These are phyloP conservation scores for Neopelma chrysocephalum DNA, from an alignment of 2,797 vertebrate genomes.

Conservation along the genomic window DNA sequence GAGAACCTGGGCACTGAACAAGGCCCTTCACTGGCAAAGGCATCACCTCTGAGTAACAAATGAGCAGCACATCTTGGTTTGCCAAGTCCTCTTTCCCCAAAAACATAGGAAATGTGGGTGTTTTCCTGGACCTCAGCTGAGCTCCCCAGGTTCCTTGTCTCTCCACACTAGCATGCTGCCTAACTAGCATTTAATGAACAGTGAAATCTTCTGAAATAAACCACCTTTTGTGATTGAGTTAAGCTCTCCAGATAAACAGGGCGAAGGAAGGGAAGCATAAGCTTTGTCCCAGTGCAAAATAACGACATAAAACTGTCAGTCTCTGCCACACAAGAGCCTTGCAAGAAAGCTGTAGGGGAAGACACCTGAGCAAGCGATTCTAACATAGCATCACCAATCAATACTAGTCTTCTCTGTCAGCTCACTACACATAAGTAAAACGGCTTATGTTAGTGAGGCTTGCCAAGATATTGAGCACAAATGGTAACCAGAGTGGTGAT, in stretches of 20 bases:
- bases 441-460: background rate
- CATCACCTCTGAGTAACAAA: background rate
- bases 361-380: background rate
- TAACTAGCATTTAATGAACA: background rate
- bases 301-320: background rate
- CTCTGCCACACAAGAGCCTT: background rate
- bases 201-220: background rate
- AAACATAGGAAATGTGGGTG: background rate
- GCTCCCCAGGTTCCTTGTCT: background rate
- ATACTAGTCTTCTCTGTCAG: background rate
- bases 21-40: background rate
- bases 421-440: fast-evolving
- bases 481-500: background rate
- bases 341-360: background rate
- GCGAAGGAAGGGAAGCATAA: background rate
- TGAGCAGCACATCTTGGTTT: background rate
- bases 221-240: background rate
- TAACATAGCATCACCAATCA: background rate
- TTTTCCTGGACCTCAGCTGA: background rate
- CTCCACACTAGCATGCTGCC: background rate
- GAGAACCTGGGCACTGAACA: background rate
- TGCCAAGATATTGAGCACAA: background rate
- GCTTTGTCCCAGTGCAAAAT: background rate
- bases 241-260: background rate
- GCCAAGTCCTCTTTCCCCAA: background rate